Base-by-base conservation (phyloP, 2,113 vertebrate genomes). In the Eulacestoma nigropectus region DNA sequence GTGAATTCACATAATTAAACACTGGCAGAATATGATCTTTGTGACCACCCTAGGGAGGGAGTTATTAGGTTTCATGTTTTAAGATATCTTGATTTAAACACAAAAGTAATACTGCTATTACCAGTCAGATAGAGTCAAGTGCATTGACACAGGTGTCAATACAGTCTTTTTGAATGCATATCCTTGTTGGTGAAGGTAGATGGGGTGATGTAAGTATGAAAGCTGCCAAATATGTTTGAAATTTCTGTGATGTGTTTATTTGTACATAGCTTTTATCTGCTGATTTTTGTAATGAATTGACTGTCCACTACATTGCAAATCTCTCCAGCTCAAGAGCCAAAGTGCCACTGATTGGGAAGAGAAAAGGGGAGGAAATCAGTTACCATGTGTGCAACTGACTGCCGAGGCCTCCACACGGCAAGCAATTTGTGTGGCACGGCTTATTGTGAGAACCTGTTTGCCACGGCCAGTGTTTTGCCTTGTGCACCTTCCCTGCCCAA, bases 361-460 rank as follows among this genome's bases (percentile, higher is more conserved):
- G 56, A 26, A 89, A 68, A 91, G 14, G 11, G 49, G 15, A 75
- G 59, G 44, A 72, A 87, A 77, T 27, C 7, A 10, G 42, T 13
- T 81, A 59, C 55, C n/a, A 7, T 0, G 1, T 4, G 25, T 8
- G 32, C 46, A 52, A 37, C 41, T 14, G 62, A 57, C 32, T 0
- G 0, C 9, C 70, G 23, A 78, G 16, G 42, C 47, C 33, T 82
- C 52, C 0, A 3, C 15, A 5, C 3, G 47, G 47, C 52, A 39
- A 67, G 29, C 0, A 11, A 8, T 49, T 52, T 16, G 6, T 9
- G 47, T 4, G 75, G 65, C 78, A 42, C 2, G 1, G 53, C 42
- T 69, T 33, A 5, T 42, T 13, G 41, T 2, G 9, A 49, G 70
- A 65, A 49, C 0, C 1, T 18, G 22, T 52, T 75, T 86, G 50